phyloP scores from a whole-genome alignment of 2,113 vertebrate genomes.

The Gadus chalcogrammus region DNA sequence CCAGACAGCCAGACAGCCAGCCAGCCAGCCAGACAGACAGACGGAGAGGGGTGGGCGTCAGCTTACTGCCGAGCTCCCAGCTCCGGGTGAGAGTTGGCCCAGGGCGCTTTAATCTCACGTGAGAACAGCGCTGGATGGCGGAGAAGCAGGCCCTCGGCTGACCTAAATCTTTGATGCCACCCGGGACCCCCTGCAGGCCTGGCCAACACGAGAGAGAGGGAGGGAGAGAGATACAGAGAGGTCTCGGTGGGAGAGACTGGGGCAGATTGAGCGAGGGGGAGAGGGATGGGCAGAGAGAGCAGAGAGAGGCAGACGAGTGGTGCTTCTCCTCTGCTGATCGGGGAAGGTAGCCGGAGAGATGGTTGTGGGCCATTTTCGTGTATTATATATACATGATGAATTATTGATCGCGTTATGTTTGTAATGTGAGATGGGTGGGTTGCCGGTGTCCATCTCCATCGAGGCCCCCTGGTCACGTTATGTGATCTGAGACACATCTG shows the following conservation, averaged over 20 bases:
- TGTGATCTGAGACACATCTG: too few relatives aligned
- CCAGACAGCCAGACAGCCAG: neutral
- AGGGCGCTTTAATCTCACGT: conserved; percentile 34
- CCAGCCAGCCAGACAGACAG: neutral
- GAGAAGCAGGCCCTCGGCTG: conserved; percentile 45
- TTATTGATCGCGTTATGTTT: neutral
- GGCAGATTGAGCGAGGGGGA: neutral
- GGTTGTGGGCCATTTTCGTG: too few relatives aligned
- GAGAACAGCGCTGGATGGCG: conserved; percentile 33
- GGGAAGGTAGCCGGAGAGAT: too few relatives aligned
- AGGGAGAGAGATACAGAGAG: neutral
- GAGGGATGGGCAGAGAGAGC: neutral
- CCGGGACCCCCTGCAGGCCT: conserved; percentile 34
- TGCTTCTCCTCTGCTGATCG: neutral
- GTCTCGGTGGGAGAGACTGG: neutral
- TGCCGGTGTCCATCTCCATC: neutral
- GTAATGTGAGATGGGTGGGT: neutral
- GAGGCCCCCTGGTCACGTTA: too few relatives aligned
- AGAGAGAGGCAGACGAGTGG: neutral
- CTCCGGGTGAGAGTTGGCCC: conserved; percentile 24
- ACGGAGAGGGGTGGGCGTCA: neutral
- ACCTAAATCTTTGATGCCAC: conserved; percentile 59
- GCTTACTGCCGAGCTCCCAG: conserved; percentile 2
- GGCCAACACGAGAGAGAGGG: conserved; percentile 24
- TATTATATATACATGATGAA: neutral